Evolutionary conservation across 2,797 vertebrate genomes (phyloP), one percentile per base, ranked within the genome.

Genomic region (Mormyrops attenuatus): DNA sequence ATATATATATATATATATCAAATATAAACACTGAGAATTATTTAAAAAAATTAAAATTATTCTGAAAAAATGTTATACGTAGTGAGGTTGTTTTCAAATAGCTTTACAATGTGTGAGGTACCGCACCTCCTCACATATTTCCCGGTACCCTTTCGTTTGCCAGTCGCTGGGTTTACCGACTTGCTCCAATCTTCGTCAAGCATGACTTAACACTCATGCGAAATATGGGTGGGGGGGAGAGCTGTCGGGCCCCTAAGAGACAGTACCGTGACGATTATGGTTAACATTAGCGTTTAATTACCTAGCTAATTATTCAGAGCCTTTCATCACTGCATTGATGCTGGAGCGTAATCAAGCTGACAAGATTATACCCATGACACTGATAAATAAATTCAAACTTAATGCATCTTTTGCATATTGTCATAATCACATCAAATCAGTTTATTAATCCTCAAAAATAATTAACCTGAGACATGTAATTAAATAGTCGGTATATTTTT

Each of bases 271-370:
- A 90, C 87, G 55, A 92, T 91, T 88, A 90, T 89, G 60, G 69
- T 90, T 90, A 91, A 69, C 90, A 88, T 91, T 92, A 89, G 90
- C 87, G 89, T 92, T 92, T 92, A 89, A 92, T 91, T 91, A 91
- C 90, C 52, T 63, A 87, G 88, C 80, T 91, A 90, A 92, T 91
- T 91, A 91, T 91, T 92, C 88, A 88, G 89, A 15, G 50, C 85
- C 89, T 89, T 91, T 91, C 84, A 91, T 91, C 77, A 2, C 66
- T 63, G 89, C 89, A 88, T 50, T 89, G 87, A 89, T 88, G 88
- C 91, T 41, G 86, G 22, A 85, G 89, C 53, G 87, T 89, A 91
- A 89, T 92, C 91, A 91, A 89, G 88, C 90, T 91, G 90, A 89
- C 89, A 90, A 88, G 90, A 92, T 91, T 90, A 91, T 89, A 86